Conservation (phyloP, 2,113 vertebrate genomes). For the Rhinolophus sinicus region DNA sequence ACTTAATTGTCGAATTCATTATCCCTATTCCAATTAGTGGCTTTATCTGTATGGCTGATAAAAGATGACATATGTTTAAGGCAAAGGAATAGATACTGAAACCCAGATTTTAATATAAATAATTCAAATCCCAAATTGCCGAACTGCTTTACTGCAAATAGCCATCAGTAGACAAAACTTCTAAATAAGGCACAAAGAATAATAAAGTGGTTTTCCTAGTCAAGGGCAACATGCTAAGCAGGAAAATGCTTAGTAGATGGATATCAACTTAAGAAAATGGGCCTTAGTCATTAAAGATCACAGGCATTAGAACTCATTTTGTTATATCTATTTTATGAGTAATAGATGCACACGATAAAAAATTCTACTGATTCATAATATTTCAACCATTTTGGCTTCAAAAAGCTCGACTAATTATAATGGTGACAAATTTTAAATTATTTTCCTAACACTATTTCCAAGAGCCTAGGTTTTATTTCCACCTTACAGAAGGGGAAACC, state of each 20-base stretch:
- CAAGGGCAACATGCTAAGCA: not conserved
- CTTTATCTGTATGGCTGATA: not conserved
- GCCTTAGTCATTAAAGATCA: slow-evolving; percentile 19
- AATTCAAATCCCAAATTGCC: slow-evolving; percentile 39
- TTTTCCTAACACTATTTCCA: slow-evolving; percentile 10
- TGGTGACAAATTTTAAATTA: not conserved
- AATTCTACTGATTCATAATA: slow-evolving; percentile 6
- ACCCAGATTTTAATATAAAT: slow-evolving; percentile 28
- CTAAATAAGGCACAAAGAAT: not conserved
- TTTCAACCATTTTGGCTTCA: not conserved
- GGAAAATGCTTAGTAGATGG: not conserved
- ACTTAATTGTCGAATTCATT: slow-evolving; percentile 13
- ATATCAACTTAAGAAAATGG: not conserved
- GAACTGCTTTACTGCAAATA: not conserved
- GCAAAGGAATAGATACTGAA: not conserved
- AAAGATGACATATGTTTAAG: not conserved
- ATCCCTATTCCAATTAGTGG: not conserved
- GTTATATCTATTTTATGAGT: not conserved
- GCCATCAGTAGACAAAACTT: not conserved
- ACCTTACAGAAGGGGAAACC: not conserved
- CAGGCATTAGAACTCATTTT: not conserved
- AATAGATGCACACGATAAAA: not conserved
- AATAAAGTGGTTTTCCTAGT: slow-evolving; percentile 30
- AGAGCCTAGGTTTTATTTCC: not conserved
- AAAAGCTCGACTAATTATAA: slow-evolving; percentile 9